Base-by-base conservation (phyloP, 2,888 invertebrate species). In the Plagiodera versicolora region DNA sequence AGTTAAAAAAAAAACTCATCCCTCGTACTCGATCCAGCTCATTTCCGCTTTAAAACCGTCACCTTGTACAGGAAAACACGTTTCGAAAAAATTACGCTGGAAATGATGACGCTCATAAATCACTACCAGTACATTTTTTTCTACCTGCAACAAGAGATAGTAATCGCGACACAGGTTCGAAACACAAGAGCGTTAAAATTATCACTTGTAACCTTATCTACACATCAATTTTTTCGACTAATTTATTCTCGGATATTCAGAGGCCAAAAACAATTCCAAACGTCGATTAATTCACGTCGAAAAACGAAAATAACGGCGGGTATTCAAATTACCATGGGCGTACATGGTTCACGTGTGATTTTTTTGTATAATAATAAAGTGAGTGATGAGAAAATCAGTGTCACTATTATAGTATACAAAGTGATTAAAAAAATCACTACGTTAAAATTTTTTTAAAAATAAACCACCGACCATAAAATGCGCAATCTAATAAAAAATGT, bases 181-280 rank as follows among this genome's bases (percentile, higher is more conserved):
- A 39, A 39, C 39, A 39, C 39, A 39, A 14, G 39, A n/a, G 39
- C 14, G 39, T 39, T 39, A 14, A 39, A 39, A 39, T 39, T 39
- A 39, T 39, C 39, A 39, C 39, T 39, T 39, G 44, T 24, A 53
- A 53, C 24, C 53, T 53, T 53, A 53, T 44, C 53, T 53, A 24
- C 44, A 24, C 17, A 53, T 53, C 53, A 53, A 45, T 44, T 24
- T 53, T 44, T 16, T 20, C 35, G 3, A 52, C 53, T 44, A 53
- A 53, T 39, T 53, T 17, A 53, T 53, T 24, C 45, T 44, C 24
- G 9, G 39, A 53, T 20, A 44, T 17, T 44, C 44, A 30, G 53
- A 53, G 53, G 45, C 24, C 24, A n/a, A n/a, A 53, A 53, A 53
- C 28, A 20, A 14, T 49, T 16, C 9, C 1, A 14, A 49, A 20